Percentiles rank a stretch among this genome's conserved stretches.
phyloP scores from a whole-genome alignment of 64 coral and sea anemone species.

The Dendrophyllia cribrosa region DNA sequence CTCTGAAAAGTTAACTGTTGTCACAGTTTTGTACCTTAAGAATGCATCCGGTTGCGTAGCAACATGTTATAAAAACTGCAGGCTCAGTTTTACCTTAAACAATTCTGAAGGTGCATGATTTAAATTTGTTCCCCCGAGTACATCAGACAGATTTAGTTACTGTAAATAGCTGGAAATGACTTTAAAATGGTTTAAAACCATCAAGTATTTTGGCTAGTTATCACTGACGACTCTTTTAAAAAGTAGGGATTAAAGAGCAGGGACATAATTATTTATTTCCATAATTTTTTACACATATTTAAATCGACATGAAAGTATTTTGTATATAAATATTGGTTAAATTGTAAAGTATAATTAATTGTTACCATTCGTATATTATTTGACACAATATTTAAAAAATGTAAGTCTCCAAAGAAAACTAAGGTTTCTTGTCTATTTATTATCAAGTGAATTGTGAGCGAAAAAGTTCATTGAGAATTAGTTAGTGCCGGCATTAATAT shows the following conservation, averaged over 20 bases:
- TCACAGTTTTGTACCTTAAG: neutral
- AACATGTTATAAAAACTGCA: neutral
- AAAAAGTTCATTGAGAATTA: constrained; percentile 7
- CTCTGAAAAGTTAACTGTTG: too few species aligned
- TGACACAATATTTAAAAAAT: too few species aligned
- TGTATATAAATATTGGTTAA: constrained; percentile 1
- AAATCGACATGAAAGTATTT: neutral
- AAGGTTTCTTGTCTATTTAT: neutral
- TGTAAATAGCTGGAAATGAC: neutral
- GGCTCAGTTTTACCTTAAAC: neutral
- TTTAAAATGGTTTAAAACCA: neutral
- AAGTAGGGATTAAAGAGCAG: neutral
- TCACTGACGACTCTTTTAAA: neutral
- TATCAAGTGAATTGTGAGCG: neutral
- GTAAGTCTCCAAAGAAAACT: too few species aligned
- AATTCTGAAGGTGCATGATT: neutral
- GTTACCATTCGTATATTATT: neutral
- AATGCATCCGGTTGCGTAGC: neutral
- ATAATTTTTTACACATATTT: constrained; percentile 8
- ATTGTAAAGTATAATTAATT: neutral
- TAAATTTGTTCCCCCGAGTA: neutral
- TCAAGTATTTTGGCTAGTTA: neutral
- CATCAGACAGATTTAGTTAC: neutral
- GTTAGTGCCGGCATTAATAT: constrained; percentile 24
- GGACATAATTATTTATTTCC: constrained; percentile 14